These are phyloP conservation scores for Synchiropus splendidus DNA, from an alignment of 2,113 vertebrate genomes.

Conservation along the genomic window DNA sequence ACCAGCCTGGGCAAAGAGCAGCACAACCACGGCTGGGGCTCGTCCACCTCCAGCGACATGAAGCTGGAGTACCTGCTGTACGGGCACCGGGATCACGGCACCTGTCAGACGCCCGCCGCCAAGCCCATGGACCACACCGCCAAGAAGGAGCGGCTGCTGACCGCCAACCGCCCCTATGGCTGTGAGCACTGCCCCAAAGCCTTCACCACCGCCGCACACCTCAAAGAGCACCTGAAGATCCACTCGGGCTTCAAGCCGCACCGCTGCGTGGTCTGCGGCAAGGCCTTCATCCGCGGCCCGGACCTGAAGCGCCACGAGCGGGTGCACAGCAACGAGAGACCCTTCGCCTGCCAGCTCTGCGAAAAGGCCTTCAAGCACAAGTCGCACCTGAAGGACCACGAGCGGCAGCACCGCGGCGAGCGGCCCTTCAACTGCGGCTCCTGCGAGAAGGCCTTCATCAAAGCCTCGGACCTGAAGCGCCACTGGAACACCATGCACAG, in stretches of 20 bases:
- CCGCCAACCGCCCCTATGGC: conserved; percentile 88
- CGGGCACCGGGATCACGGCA: conserved; percentile 90
- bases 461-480: conserved; percentile 95
- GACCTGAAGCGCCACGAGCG: conserved; percentile 95
- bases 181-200: conserved; percentile 98
- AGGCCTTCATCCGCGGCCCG: conserved; percentile 92
- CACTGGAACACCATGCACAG: conserved; percentile 99
- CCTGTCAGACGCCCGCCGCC: conserved; percentile 77
- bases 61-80: conserved; percentile 97
- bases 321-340: conserved; percentile 95
- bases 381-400: conserved; percentile 98
- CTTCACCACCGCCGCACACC: conserved; percentile 93
- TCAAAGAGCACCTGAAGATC: conserved; percentile 98
- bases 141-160: conserved; percentile 91
- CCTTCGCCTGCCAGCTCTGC: conserved; percentile 93
- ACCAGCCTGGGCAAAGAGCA: conserved; percentile 77
- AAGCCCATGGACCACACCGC: conserved; percentile 86
- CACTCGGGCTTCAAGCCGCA: conserved; percentile 97
- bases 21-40: conserved; percentile 67
- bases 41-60: conserved; percentile 78
- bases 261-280: conserved; percentile 93
- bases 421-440: conserved; percentile 95
- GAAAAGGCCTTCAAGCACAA: conserved; percentile 99
- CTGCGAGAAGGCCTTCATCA: conserved; percentile 97
- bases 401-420: conserved; percentile 90